Base-by-base conservation (phyloP, 1,140 invertebrate species). In the Trachymyrmex cornetzi region DNA sequence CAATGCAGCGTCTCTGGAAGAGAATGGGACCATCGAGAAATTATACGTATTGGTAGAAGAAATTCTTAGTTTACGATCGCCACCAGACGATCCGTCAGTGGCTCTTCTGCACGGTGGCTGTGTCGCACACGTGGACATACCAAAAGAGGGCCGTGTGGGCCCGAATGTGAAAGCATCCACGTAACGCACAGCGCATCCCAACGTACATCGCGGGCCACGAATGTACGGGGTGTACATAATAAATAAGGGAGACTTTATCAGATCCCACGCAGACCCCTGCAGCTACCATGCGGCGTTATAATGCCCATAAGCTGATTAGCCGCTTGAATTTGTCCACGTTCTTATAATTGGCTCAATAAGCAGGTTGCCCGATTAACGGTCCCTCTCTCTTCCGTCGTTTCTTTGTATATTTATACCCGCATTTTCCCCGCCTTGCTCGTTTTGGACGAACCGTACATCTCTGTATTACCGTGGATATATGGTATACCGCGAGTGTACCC, bases 261-360 rank as follows among this genome's bases (percentile, higher is more conserved):
- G 94, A 95, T 94, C 93, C 92, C 91, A 94, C 90, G 93, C 90
- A 91, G 91, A 92, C 91, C 92, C 91, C 93, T 91, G 92, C 85
- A 85, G 93, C 90, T 94, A 92, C 91, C 88, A 89, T 14, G 86
- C 75, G 88, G 91, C 84, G 94, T 94, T 93, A 93, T 92, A 93
- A 90, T 91, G 50, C 84, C 85, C 89, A 82, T 94, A 94, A 95
- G 94, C 94, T 95, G 94, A 95, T 94, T 95, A 95, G 92, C 91
- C 87, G 89, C 88, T 92, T 93, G 93, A 95, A 95, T 95, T 95
- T 94, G 93, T 95, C 94, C 92, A 93, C 94, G 91, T 94, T 93
- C 91, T 92, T 93, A 93, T 94, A 94, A 95, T 94, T 95, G 93
- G 92, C 93, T 92, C 92, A 91, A 94, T 93, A 92, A 94, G 91